phyloP scores from a whole-genome alignment of 2,888 invertebrate genomes.

The Catocala sponsa region DNA sequence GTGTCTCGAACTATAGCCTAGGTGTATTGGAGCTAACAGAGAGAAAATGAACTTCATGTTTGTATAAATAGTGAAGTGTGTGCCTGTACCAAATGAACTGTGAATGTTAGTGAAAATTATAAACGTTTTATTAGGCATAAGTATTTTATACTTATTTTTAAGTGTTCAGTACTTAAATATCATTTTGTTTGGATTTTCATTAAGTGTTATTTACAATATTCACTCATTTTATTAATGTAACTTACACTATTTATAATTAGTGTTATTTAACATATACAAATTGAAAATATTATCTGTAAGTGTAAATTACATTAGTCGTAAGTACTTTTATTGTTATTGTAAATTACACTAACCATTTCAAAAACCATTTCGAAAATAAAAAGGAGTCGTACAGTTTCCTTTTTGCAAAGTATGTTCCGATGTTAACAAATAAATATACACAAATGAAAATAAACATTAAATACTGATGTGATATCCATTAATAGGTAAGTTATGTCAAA shows the following conservation, averaged over 20 bases:
- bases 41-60: slow-evolving; percentile 4
- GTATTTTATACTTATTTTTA: slow-evolving; percentile 32
- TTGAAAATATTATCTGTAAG: no score
- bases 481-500: slow-evolving; percentile 1
- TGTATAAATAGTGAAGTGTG: slow-evolving; percentile 12
- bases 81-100: slow-evolving; percentile 42
- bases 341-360: no score
- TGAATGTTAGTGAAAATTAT: slow-evolving; percentile 39
- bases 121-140: slow-evolving; percentile 30
- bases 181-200: neutral
- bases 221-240: no score
- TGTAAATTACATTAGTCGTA: no score
- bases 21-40: neutral
- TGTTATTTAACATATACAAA: no score
- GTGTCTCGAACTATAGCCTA: no score
- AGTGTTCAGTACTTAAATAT: slow-evolving; percentile 14
- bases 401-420: no score
- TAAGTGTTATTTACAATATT: no score
- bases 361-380: no score
- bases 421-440: neutral
- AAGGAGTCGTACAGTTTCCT: no score
- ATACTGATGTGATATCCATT: slow-evolving; percentile 5
- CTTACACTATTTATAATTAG: no score
- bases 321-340: no score
- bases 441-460: neutral